Percentiles rank a stretch among this genome's conserved stretches.
phyloP scores from a whole-genome alignment of 2,888 invertebrate species.

The Scelioninae gen. 2 region DNA sequence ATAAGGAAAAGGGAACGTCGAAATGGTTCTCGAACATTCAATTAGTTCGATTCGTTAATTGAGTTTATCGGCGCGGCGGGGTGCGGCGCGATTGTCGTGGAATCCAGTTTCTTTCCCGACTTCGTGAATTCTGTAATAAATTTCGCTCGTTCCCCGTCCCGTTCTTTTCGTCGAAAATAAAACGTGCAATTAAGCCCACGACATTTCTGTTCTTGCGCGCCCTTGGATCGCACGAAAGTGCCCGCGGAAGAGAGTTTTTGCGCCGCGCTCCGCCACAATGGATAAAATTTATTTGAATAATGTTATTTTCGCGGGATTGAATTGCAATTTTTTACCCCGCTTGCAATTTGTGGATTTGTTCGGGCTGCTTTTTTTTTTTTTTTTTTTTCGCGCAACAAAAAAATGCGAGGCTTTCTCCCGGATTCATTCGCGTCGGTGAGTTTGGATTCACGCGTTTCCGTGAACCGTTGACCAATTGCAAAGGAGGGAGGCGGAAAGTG shows the following conservation, averaged over 20 bases:
- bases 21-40: conserved; percentile 65
- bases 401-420: too few species aligned
- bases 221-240: conserved; percentile 5
- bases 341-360: too few species aligned
- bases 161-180: conserved; percentile 51
- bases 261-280: too few species aligned
- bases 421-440: too few species aligned
- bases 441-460: too few species aligned
- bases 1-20: conserved; percentile 39
- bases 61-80: conserved; percentile 66
- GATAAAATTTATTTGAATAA: too few species aligned
- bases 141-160: conserved; percentile 19
- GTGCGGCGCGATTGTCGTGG: conserved; percentile 62
- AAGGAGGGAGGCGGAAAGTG: too few species aligned
- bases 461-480: too few species aligned
- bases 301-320: too few species aligned
- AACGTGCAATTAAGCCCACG: conserved; percentile 54
- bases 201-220: conserved; percentile 47
- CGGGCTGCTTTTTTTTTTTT: too few species aligned
- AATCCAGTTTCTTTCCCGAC: conserved; percentile 60
- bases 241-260: conserved; percentile 14
- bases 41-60: conserved; percentile 72
- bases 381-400: too few species aligned
- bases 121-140: conserved; percentile 36
- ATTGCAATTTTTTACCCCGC: too few species aligned